Base-by-base conservation (phyloP, 2,113 vertebrate genomes). In the Barnardius zonarius region DNA sequence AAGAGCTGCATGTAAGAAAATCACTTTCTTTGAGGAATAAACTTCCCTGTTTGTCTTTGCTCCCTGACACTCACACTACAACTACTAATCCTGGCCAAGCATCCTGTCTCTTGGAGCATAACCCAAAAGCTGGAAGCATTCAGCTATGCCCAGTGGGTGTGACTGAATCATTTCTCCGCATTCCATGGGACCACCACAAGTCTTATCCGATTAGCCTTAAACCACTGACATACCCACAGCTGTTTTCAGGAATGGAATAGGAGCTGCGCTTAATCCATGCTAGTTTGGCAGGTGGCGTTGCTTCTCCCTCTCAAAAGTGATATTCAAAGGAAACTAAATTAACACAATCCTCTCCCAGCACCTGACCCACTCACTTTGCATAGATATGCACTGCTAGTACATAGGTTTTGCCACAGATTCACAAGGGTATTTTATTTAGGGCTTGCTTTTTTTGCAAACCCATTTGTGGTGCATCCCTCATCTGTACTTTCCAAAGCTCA, bases 181-280 rank as follows among this genome's bases (percentile, higher is more conserved):
- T 78, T 91, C 77, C 57, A 62, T 67, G 86, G 49, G 87, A 92
- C 62, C 82, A 75, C 35, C 35, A 86, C 39, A 83, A 90, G 37
- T 84, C 68, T 70, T 92, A 62, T 89, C 54, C 88, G 94, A 96
- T 92, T 90, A 95, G 31, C 13, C 54, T 82, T 70, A 46, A 84
- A 81, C 57, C 37, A 77, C 33, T 52, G 39, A 9, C 15, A 57
- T 9, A 73, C 20, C 59, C 76, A 72, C 52, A 77, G 54, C n/a
- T 91, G 19, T 70, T 85, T 72, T 39, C 62, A 92, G 59, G 59
- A 81, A 59, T 0, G 0, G 59, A 83, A 66, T 3, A 43, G 74
- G 85, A 83, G 28, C 17, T 31, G 39, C 30, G 46, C 31, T 91
- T 86, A 72, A 96, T 86, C 82, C 59, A 17, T 39, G 64, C n/a